These are phyloP conservation scores for Ciconia nigra DNA, from an alignment of 2,797 vertebrate genomes.

Conservation along the genomic window DNA sequence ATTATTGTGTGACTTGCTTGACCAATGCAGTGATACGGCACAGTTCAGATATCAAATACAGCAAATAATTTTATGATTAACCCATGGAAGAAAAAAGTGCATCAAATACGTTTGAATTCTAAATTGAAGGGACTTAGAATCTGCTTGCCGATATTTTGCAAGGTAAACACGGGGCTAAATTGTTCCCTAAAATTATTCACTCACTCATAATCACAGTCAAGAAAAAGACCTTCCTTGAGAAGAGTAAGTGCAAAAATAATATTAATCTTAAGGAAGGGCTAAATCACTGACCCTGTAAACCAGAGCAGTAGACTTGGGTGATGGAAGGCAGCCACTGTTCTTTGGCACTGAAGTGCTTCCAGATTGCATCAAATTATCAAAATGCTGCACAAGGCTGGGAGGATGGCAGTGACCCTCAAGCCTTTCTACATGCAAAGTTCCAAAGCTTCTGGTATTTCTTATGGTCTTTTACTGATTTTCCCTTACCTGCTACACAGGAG, in stretches of 20 bases:
- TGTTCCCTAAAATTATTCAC: background rate
- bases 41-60: background rate
- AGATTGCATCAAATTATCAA: conserved; percentile 36
- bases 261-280: background rate
- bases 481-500: background rate
- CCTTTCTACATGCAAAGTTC: background rate
- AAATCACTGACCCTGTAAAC: background rate
- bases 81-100: background rate
- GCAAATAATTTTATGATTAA: background rate
- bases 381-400: background rate
- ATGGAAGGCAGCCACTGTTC: background rate
- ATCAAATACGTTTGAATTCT: background rate
- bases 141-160: background rate
- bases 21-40: background rate
- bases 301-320: background rate
- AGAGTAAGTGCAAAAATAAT: background rate
- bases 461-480: background rate
- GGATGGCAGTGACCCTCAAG: conserved; percentile 7
- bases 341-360: conserved; percentile 37
- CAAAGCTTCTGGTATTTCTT: background rate
- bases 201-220: background rate
- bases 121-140: background rate
- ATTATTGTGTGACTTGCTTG: background rate
- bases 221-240: background rate
- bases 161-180: background rate